Evolutionary conservation across 2,113 vertebrate genomes (phyloP).

Genomic region (Lepidothrix coronata): DNA sequence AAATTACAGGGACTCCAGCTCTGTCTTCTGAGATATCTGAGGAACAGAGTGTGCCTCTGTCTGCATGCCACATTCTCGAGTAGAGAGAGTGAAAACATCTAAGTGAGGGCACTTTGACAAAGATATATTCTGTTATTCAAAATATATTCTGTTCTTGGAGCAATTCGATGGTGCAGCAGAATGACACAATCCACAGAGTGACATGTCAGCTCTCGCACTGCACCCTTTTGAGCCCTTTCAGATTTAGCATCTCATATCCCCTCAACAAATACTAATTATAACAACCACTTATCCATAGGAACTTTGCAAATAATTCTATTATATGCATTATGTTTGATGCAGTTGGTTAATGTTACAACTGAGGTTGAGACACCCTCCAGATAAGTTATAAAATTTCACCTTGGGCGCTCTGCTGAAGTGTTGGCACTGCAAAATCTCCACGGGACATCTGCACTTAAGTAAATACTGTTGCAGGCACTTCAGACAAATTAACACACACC

Average conservation of each 20-base stretch:
- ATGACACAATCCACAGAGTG: not conserved
- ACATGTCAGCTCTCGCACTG: not conserved
- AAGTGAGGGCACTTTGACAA: not conserved
- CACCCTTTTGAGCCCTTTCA: not conserved
- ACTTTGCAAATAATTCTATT: not conserved
- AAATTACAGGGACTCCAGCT: not conserved
- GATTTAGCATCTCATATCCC: not conserved
- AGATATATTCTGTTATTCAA: not conserved
- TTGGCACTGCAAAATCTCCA: not conserved
- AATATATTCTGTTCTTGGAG: not conserved
- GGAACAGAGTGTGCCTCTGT: not conserved
- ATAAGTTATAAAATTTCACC: not conserved
- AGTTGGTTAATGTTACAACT: not conserved
- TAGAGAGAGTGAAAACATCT: not conserved
- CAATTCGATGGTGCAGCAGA: not conserved
- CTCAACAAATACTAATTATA: not conserved
- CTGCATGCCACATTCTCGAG: rapidly evolving
- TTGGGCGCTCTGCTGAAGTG: not conserved
- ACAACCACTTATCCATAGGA: not conserved
- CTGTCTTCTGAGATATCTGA: not conserved
- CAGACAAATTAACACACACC: not conserved
- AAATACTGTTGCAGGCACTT: not conserved
- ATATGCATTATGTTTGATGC: not conserved
- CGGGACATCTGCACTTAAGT: not conserved
- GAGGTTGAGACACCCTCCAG: rapidly evolving